Evolutionary conservation across 2,113 vertebrate genomes (phyloP), one percentile per base, ranked within the genome.

Genomic region (Myotis lucifugus): DNA sequence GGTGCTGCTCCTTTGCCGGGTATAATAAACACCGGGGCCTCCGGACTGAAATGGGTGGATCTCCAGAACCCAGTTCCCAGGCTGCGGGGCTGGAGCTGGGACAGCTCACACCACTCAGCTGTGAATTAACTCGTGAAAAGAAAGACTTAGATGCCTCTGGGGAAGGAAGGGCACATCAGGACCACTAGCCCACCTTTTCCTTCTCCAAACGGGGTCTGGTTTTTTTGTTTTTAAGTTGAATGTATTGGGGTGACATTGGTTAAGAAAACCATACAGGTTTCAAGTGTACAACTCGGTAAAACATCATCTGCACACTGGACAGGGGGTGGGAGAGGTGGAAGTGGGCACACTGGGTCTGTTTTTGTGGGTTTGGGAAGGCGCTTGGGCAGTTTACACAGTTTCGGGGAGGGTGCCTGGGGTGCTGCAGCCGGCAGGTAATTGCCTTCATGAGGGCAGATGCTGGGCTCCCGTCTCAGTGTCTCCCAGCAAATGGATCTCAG

Each of bases 1-100:
- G 1, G n/a, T 83, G 79, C 66, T 84, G 78, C 91, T 61, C 40
- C 77, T 91, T 50, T 77, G 13, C 74, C 54, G 27, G 32, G 78
- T 54, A 42, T 67, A 76, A 76, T 87, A 91, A 87, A 42, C 3
- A 40, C 83, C 34, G 48, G 89, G 88, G 95, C 77, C 76, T 88
- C 64, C 74, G 15, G 29, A 70, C 29, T 78, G 94, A 77, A 79
- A 66, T 46, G 82, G 86, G 59, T 88, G 84, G 52, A 34, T 91
- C 93, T 96, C 88, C 78, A 93, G 82, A 93, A 66, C n/a, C 37
- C 21, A 40, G 76, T 42, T 73, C 78, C 61, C 34, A 5, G 88
- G 40, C 72, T 76, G 56, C 93, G 67, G 84, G 84, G 40, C 84
- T 74, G 32, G 66, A 70, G 56, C 32, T 64, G 56, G 76, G 81